Evolutionary conservation across 2,888 invertebrate genomes (phyloP).

Genomic region (Mythimna pallens): DNA sequence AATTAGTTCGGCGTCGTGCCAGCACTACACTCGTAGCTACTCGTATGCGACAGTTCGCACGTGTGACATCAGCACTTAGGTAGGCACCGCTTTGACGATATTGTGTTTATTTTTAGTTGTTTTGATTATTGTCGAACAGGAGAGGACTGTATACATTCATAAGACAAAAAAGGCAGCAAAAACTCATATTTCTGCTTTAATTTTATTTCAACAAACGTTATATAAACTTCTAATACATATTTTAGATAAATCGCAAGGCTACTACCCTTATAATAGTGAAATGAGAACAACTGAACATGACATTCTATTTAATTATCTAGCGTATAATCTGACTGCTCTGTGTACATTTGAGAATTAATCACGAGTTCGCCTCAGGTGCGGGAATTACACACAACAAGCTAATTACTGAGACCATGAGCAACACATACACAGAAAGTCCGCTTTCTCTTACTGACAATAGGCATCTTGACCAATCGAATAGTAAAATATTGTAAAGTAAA

Average conservation of each 20-base stretch:
- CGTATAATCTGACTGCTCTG: constrained; percentile 7
- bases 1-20: constrained; percentile 42
- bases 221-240: background rate
- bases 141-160: background rate
- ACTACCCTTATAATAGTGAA: background rate
- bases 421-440: background rate
- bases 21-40: background rate
- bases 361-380: constrained; percentile 18
- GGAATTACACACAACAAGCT: constrained; percentile 25
- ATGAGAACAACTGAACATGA: background rate
- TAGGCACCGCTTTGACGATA: background rate
- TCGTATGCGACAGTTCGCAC: background rate
- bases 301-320: background rate
- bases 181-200: background rate
- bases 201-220: background rate
- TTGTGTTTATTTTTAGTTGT: no score
- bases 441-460: background rate
- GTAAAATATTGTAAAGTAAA: background rate
- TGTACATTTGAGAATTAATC: constrained; percentile 24
- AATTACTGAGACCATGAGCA: constrained; percentile 6
- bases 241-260: background rate
- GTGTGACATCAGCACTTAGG: constrained; percentile 8
- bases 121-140: background rate
- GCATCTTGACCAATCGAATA: background rate
- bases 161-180: background rate